Evolutionary conservation across 2,888 invertebrate genomes (phyloP).

Genomic region (Dryocosmus kuriphilus): DNA sequence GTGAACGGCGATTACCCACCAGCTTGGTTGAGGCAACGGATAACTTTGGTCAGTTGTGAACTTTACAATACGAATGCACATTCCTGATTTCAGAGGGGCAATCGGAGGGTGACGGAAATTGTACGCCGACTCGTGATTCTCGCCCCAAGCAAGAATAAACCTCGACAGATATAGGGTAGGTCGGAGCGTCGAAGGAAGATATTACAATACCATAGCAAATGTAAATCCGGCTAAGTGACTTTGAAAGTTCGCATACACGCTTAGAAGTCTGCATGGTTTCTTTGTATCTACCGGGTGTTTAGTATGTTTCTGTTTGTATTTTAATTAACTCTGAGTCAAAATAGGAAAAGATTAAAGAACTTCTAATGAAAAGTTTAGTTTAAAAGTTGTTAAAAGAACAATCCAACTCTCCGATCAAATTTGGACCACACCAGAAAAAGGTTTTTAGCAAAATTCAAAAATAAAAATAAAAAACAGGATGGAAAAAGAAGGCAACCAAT

Average conservation of each 20-base stretch:
- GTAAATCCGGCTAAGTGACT: constrained; percentile 16
- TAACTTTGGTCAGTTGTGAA: constrained; percentile 34
- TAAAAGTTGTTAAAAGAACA: too few relatives aligned
- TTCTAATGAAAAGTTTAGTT: too few relatives aligned
- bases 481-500: too few relatives aligned
- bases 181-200: not conserved
- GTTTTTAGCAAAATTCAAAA: too few relatives aligned
- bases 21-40: not conserved
- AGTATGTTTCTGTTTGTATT: not conserved
- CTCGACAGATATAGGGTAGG: not conserved
- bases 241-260: not conserved
- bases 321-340: not conserved
- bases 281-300: not conserved
- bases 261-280: not conserved
- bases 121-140: not conserved
- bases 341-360: too few relatives aligned
- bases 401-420: too few relatives aligned
- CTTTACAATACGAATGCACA: constrained; percentile 34
- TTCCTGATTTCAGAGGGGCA: constrained; percentile 32
- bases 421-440: too few relatives aligned
- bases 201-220: not conserved
- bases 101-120: constrained; percentile 22
- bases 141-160: constrained; percentile 5
- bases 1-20: constrained; percentile 31
- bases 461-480: too few relatives aligned